These are phyloP conservation scores for Corapipo altera DNA, from an alignment of 2,113 vertebrate genomes.

Conservation along the genomic window DNA sequence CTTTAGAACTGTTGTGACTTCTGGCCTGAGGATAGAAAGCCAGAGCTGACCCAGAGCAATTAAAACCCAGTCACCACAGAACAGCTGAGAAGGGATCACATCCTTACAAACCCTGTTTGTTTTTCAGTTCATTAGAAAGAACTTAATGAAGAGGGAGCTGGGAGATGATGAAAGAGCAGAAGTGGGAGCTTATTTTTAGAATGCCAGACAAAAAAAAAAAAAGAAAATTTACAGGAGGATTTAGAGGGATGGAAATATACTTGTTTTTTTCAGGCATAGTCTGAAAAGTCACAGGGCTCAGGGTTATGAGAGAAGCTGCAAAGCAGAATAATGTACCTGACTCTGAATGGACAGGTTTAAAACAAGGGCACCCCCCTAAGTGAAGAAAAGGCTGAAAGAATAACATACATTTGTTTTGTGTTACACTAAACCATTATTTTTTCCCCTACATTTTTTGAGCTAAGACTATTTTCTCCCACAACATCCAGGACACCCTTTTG, in stretches of 20 bases:
- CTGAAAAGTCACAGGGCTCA: background rate
- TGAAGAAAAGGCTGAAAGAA: background rate
- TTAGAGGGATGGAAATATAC: background rate
- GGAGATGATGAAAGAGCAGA: background rate
- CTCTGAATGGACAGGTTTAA: background rate
- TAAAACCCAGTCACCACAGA: background rate
- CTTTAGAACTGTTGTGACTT: background rate
- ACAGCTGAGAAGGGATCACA: background rate
- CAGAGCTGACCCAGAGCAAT: background rate
- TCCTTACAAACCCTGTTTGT: background rate
- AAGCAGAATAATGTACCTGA: background rate
- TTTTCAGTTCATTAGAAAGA: background rate
- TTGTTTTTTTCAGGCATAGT: background rate
- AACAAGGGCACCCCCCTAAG: accelerated
- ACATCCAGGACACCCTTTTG: background rate
- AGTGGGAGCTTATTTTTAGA: background rate
- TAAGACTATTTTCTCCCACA: background rate
- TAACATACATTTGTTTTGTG: background rate
- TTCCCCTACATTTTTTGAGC: background rate
- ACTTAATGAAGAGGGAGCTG: background rate
- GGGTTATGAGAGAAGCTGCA: background rate
- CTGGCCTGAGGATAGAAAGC: background rate
- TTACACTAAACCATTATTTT: background rate
- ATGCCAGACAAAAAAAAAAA: background rate
- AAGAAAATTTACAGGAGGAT: background rate